These are phyloP conservation scores for Takifugu ocellatus DNA, from an alignment of 2,797 vertebrate species.

Conservation along the genomic window DNA sequence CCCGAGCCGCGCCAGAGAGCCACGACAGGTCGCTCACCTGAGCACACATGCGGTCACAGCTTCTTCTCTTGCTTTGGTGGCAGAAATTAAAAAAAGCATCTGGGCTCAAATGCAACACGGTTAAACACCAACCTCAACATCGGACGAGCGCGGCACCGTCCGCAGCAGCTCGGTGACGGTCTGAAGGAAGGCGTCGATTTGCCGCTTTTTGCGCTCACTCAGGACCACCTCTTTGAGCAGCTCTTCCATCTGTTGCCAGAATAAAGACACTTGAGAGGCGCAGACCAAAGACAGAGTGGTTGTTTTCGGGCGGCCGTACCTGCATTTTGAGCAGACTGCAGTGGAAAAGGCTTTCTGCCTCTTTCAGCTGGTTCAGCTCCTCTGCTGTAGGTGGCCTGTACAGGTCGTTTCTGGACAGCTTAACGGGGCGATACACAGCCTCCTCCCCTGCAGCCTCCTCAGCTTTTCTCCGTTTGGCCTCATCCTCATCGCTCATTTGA, in stretches of 20 bases:
- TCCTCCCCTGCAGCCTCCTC: conserved; percentile 24
- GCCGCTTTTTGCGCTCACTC: conserved; percentile 82
- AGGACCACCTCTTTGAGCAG: conserved; percentile 89
- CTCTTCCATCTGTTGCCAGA: conserved; percentile 87
- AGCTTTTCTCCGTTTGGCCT: conserved; percentile 62
- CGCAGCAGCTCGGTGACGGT: conserved; percentile 79
- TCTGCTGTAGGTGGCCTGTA: conserved; percentile 90
- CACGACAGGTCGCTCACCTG: conserved; percentile 86
- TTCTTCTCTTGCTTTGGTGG: not conserved
- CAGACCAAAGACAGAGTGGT: not conserved
- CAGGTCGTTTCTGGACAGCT: conserved; percentile 83
- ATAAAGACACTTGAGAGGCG: not conserved
- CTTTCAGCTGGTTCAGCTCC: conserved; percentile 89
- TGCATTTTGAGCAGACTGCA: conserved; percentile 94
- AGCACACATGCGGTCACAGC: not conserved
- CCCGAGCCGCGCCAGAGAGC: conserved; percentile 80
- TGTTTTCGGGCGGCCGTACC: conserved; percentile 66
- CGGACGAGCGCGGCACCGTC: conserved; percentile 72
- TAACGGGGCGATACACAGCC: conserved; percentile 72
- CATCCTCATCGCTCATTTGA: conserved; percentile 22
- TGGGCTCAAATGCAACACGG: not conserved
- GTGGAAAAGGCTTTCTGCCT: conserved; percentile 92
- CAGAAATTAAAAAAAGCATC: not conserved
- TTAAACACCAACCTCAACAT: conserved; percentile 75
- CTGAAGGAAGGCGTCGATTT: conserved; percentile 82